A percentile compares a stretch with the other conserved stretches of the same genome.
Conservation (phyloP, 2,113 vertebrate species). For the Eonycteris spelaea region DNA sequence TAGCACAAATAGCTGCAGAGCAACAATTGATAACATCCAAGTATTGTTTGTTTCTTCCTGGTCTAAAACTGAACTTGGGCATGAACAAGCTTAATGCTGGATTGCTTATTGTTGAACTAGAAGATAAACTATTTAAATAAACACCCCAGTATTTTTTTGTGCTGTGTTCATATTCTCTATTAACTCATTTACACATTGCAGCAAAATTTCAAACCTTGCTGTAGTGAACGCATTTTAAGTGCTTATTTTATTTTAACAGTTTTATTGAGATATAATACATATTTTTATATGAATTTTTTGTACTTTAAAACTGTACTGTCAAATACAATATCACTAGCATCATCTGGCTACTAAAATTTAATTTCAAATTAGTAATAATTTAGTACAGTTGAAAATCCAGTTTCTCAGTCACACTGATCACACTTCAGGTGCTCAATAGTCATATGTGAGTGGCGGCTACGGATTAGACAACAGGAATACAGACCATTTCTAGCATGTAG, state of each 20-base stretch:
- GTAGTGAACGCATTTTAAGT: not conserved
- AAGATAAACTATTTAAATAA: conserved; percentile 23
- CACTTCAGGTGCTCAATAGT: not conserved
- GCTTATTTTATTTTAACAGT: not conserved
- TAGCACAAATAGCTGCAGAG: not conserved
- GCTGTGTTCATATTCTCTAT: not conserved
- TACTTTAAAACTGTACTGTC: not conserved
- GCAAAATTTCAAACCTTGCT: not conserved
- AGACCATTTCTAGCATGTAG: not conserved
- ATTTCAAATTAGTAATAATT: not conserved
- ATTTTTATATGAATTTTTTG: not conserved
- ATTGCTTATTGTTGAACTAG: not conserved
- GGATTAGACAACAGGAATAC: not conserved
- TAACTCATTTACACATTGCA: not conserved
- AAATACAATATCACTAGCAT: not conserved
- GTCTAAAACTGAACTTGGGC: not conserved
- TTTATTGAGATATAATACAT: not conserved
- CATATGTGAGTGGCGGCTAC: not conserved
- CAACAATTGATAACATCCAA: not conserved
- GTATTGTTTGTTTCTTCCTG: not conserved
- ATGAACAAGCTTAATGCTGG: not conserved
- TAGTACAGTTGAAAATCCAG: not conserved
- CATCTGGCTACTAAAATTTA: not conserved
- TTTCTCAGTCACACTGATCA: not conserved
- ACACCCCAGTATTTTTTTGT: not conserved